These are phyloP conservation scores for Mayetiola destructor DNA, from an alignment of 2,888 invertebrate genomes.

Conservation along the genomic window DNA sequence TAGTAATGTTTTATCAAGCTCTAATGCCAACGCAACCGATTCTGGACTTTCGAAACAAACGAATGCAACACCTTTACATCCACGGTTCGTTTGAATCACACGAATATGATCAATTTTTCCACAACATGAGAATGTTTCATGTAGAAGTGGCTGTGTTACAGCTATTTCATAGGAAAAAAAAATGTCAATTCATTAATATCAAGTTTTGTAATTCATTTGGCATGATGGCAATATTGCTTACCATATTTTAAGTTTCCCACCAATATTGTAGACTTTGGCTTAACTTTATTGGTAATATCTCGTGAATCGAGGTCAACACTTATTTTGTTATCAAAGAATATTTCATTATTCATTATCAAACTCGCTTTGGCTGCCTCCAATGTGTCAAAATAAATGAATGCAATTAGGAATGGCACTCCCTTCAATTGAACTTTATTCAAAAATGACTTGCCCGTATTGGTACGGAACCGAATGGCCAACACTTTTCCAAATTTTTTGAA, in stretches of 20 bases:
- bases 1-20: constrained; percentile 30
- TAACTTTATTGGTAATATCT: constrained; percentile 19
- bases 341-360: constrained; percentile 26
- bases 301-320: constrained; percentile 25
- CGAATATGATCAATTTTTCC: constrained; percentile 33
- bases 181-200: constrained; percentile 1
- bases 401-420: constrained; percentile 26
- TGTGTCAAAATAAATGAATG: constrained; percentile 27
- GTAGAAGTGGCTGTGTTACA: constrained; percentile 29
- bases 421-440: background rate
- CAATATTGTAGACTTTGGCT: constrained; percentile 27
- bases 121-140: constrained; percentile 31
- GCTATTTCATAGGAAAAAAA: constrained; percentile 21
- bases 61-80: constrained; percentile 31
- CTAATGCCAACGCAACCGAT: constrained; percentile 29
- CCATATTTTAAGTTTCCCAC: constrained; percentile 33
- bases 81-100: constrained; percentile 27
- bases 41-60: constrained; percentile 31
- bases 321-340: constrained; percentile 28
- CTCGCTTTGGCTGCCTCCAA: constrained; percentile 25
- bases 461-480: constrained; percentile 27
- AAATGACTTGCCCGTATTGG: constrained; percentile 28
- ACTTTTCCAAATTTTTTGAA: constrained; percentile 26
- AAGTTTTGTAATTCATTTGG: background rate
- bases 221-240: constrained; percentile 21